These are phyloP conservation scores for Heterodera filipjevi DNA, from an alignment of 2,888 invertebrate species.

Conservation along the genomic window DNA sequence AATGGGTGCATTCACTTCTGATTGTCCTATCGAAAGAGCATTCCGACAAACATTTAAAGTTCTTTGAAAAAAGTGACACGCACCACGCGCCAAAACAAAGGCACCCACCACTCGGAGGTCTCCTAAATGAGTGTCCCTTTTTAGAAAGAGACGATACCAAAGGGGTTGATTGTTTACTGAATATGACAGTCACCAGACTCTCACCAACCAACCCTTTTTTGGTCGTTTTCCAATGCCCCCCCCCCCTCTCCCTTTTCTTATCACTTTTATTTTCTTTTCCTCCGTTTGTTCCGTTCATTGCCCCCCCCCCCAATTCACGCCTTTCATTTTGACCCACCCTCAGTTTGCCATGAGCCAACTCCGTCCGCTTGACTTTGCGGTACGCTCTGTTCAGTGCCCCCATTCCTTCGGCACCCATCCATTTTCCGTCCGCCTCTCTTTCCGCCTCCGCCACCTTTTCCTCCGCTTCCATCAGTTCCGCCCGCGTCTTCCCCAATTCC, in stretches of 20 bases:
- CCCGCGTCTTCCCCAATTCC: neutral
- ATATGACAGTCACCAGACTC: too few relatives aligned
- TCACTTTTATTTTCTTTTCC: neutral
- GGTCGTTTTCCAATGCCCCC: neutral
- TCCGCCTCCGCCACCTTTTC: neutral
- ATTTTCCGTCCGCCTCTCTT: conserved; percentile 2
- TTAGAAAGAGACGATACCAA: neutral
- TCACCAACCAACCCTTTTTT: too few relatives aligned
- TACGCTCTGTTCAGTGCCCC: neutral
- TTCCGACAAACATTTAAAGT: neutral
- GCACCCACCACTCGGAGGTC: conserved; percentile 19
- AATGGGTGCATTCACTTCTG: neutral
- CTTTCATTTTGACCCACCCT: neutral
- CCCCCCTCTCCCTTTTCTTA: neutral
- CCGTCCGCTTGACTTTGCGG: neutral
- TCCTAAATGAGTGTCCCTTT: neutral
- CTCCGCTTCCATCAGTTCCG: neutral
- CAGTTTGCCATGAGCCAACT: neutral
- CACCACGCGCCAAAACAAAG: conserved; percentile 6
- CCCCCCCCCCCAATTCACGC: neutral
- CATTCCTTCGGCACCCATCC: neutral
- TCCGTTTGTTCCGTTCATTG: too few relatives aligned
- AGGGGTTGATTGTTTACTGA: neutral
- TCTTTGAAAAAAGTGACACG: conserved; percentile 11
- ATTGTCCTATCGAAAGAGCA: neutral